Conservation (phyloP, 2,797 vertebrate genomes). For the Heliangelus exortis region DNA sequence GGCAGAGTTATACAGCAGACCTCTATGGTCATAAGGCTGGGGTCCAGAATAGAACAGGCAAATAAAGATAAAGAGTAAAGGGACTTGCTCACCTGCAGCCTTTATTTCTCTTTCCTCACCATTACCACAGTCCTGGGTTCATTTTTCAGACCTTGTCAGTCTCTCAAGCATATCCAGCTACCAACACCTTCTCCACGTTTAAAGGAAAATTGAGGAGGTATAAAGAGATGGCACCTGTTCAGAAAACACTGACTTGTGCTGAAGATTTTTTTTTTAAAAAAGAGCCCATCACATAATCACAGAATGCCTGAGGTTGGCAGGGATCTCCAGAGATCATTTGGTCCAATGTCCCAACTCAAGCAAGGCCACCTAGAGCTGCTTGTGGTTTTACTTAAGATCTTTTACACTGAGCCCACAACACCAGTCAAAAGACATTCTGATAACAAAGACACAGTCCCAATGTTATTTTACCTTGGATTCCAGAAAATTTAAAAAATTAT, state of each 20-base stretch:
- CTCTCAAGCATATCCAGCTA: background rate
- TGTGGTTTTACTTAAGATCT: background rate
- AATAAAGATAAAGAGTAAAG: background rate
- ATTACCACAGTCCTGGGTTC: background rate
- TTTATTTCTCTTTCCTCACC: background rate
- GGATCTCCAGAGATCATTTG: background rate
- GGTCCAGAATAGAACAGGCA: background rate
- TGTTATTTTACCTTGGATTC: background rate
- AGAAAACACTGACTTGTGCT: background rate
- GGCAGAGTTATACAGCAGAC: background rate
- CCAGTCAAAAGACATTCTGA: background rate
- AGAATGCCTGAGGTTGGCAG: background rate
- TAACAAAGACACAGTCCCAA: background rate
- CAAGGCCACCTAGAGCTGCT: background rate
- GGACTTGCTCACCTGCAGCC: background rate
- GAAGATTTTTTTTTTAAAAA: background rate
- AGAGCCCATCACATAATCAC: background rate
- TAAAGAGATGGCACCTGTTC: background rate
- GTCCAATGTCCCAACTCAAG: accelerated
- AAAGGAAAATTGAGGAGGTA: background rate
- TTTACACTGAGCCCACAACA: background rate
- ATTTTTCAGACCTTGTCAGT: background rate
- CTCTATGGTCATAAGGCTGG: background rate
- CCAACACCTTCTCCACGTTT: background rate
- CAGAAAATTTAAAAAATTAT: background rate